Evolutionary conservation across 2,797 vertebrate genomes (phyloP).

Genomic region (Cygnus olor): DNA sequence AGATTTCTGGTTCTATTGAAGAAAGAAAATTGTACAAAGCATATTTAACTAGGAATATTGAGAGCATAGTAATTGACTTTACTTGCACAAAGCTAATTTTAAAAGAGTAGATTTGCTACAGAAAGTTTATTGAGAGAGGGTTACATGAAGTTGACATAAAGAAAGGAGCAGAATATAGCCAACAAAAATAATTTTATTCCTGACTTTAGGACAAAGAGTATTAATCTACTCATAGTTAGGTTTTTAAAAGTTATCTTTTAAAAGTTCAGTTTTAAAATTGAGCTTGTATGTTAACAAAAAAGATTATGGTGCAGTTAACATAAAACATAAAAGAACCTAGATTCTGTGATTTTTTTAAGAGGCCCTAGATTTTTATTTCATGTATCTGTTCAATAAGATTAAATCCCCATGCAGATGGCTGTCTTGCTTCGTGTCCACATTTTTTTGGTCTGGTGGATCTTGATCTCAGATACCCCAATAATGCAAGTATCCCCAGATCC

Average conservation of each 20-base stretch:
- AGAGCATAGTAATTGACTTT: neutral
- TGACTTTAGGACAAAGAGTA: neutral
- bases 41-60: neutral
- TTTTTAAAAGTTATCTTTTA: neutral
- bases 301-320: neutral
- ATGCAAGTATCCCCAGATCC: neutral
- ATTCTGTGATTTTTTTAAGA: neutral
- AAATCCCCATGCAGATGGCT: neutral
- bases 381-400: neutral
- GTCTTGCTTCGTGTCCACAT: neutral
- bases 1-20: neutral
- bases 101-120: neutral
- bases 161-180: neutral
- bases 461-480: neutral
- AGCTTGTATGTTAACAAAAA: neutral
- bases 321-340: neutral
- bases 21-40: neutral
- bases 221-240: neutral
- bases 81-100: neutral
- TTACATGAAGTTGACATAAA: neutral
- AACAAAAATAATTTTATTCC: neutral
- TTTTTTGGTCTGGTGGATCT: neutral
- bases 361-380: neutral
- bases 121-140: neutral
- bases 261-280: neutral